Conservation (phyloP, 1,140 invertebrate species). For the Tribolium madens region DNA sequence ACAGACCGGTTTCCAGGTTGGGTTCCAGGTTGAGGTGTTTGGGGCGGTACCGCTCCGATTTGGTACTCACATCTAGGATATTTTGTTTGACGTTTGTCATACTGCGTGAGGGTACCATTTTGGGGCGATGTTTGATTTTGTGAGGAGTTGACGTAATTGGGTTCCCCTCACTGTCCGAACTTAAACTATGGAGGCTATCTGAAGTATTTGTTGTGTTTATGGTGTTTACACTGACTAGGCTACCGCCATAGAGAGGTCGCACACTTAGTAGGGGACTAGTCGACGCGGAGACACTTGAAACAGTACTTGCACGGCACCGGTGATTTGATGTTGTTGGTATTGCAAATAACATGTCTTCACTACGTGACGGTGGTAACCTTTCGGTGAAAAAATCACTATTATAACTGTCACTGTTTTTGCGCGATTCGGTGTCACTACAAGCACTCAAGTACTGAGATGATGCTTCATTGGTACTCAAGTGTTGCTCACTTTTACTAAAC, state of each 20-base stretch:
- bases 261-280: conserved; percentile 75
- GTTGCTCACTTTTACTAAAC: conserved; percentile 87
- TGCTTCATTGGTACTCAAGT: conserved; percentile 72
- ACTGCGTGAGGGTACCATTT: conserved; percentile 62
- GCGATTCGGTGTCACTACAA: conserved; percentile 68
- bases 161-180: conserved; percentile 69
- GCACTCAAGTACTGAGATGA: conserved; percentile 69
- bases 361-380: conserved; percentile 76
- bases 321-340: conserved; percentile 65
- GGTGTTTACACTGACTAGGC: conserved; percentile 70
- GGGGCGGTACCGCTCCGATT: conserved; percentile 63
- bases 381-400: conserved; percentile 68
- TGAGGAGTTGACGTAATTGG: conserved; percentile 61
- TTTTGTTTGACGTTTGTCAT: conserved; percentile 64
- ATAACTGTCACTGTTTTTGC: conserved; percentile 74
- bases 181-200: conserved; percentile 74
- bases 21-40: conserved; percentile 60
- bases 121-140: conserved; percentile 54
- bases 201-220: conserved; percentile 69
- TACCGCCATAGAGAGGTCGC: conserved; percentile 73
- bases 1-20: conserved; percentile 65
- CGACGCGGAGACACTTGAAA: conserved; percentile 73
- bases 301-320: conserved; percentile 67
- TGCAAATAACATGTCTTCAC: conserved; percentile 79
- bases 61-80: conserved; percentile 64